Conservation (phyloP, 1,140 invertebrate species). For the Bombus waltoni region DNA sequence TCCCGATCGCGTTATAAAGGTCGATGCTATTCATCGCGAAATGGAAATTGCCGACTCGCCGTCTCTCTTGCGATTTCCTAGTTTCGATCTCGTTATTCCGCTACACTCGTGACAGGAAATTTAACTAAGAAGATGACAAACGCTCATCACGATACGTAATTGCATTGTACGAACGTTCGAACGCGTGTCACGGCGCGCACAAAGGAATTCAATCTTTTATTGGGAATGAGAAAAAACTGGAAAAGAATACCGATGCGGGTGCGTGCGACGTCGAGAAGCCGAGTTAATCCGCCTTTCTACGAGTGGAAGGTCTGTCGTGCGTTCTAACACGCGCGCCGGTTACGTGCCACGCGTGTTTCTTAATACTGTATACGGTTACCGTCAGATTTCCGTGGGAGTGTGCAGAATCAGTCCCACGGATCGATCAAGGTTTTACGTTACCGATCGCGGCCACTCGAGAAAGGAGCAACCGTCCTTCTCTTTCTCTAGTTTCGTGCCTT, state of each 20-base stretch:
- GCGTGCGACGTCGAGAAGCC: neutral
- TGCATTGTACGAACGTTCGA: no score
- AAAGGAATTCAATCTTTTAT: neutral
- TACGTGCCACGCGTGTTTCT: conserved; percentile 63
- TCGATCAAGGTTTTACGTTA: conserved; percentile 74
- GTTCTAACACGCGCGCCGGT: conserved; percentile 29
- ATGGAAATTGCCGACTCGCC: no score
- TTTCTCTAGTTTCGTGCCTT: conserved; percentile 16
- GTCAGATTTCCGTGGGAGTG: conserved; percentile 74
- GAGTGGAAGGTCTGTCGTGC: conserved; percentile 5
- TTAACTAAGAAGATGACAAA: no score
- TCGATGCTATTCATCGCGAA: neutral
- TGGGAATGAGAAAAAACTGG: neutral
- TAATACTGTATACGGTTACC: conserved; percentile 69
- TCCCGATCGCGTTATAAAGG: neutral
- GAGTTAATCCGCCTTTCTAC: conserved; percentile 23
- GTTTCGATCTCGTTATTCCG: neutral
- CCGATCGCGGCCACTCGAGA: conserved; percentile 65
- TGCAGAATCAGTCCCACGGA: conserved; percentile 74
- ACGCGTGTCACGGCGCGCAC: no score
- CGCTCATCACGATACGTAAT: no score
- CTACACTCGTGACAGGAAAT: neutral
- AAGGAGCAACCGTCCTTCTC: conserved; percentile 52
- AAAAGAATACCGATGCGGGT: neutral
- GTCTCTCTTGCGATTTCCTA: conserved; percentile 1